Evolutionary conservation across 2,888 invertebrate genomes (phyloP).

Genomic region (Toxonevra muliebris): DNA sequence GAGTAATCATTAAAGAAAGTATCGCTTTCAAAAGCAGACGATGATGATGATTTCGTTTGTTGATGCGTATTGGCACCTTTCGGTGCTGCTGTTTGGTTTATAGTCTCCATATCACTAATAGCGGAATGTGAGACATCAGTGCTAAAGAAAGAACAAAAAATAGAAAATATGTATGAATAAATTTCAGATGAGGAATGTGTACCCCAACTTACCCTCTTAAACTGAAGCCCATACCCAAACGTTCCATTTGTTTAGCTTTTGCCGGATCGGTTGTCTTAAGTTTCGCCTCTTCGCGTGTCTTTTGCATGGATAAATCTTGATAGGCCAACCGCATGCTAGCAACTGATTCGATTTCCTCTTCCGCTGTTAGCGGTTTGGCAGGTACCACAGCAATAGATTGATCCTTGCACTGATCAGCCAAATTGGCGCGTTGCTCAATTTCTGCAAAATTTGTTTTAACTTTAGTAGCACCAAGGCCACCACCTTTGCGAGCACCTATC

Average conservation of each 20-base stretch:
- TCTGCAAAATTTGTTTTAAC: constrained; percentile 95
- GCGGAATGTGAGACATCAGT: constrained; percentile 84
- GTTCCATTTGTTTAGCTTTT: constrained; percentile 88
- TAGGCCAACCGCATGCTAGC: constrained; percentile 79
- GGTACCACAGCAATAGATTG: constrained; percentile 45
- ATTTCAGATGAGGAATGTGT: no score
- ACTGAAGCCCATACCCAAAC: constrained; percentile 90
- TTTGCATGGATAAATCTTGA: constrained; percentile 76
- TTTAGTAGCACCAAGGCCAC: constrained; percentile 92
- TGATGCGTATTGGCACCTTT: no score
- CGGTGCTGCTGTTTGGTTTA: constrained; percentile 80
- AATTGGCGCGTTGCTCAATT: constrained; percentile 88
- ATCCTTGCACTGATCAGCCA: constrained; percentile 79
- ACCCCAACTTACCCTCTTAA: constrained; percentile 50
- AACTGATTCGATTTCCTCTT: constrained; percentile 76
- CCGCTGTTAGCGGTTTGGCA: constrained; percentile 63
- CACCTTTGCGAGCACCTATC: constrained; percentile 83
- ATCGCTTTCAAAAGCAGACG: constrained; percentile 51
- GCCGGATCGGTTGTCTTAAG: constrained; percentile 78
- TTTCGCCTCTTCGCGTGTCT: constrained; percentile 77
- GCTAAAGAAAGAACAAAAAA: constrained; percentile 33
- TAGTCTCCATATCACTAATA: constrained; percentile 87
- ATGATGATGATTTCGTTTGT: no score
- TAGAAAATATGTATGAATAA: no score
- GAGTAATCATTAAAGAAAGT: constrained; percentile 55